Evolutionary conservation across 64 coral and sea anemone genomes (phyloP), one percentile per base, ranked within the genome.

Genomic region (Pachyseris speciosa): DNA sequence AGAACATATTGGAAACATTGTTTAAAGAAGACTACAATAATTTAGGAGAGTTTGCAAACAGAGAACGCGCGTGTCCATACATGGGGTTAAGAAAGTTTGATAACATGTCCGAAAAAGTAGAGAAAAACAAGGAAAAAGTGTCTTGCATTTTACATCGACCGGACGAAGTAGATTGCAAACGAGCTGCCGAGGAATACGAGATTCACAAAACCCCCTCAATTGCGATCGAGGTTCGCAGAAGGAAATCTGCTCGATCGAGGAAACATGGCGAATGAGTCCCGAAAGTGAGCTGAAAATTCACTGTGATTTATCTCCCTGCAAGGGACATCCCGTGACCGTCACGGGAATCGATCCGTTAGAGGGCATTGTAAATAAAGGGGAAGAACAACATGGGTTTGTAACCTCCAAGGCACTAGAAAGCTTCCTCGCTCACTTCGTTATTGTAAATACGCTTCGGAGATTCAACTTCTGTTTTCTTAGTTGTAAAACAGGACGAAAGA

Each of bases 381-480:
- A 84, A 51, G 68, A 69, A 32, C 32, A 69, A 9, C 31, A 72
- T 7, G 64, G 19, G 4, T 83, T 77, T 41, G 74, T 53, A 34
- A 61, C 36, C 9, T 31, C 60, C n/a, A 30, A 68, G 7, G 63
- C 40, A 9, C 64, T 91, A 4, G 67, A 91, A n/a, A 71, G 11
- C 0, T 38, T 74, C 9, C 64, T 91, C 1, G 11, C 50, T 5
- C 64, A 91, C n/a, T 91, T 58, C 38, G 2, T 58, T 32, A 74
- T 72, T 16, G 33, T 73, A 3, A 84, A 48, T 68, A 73, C 22
- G 6, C 42, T 61, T 32, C 51, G 69, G 8, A 70, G 79, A 20
- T 93, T 93, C 19, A 93, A 68, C 36, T 93, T 93, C 27, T 87
- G 71, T 27, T 93, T 86, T 87, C 72, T 93, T 17, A 20, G 39